These are phyloP conservation scores for Sesia apiformis DNA, from an alignment of 2,888 invertebrate species.

Conservation along the genomic window DNA sequence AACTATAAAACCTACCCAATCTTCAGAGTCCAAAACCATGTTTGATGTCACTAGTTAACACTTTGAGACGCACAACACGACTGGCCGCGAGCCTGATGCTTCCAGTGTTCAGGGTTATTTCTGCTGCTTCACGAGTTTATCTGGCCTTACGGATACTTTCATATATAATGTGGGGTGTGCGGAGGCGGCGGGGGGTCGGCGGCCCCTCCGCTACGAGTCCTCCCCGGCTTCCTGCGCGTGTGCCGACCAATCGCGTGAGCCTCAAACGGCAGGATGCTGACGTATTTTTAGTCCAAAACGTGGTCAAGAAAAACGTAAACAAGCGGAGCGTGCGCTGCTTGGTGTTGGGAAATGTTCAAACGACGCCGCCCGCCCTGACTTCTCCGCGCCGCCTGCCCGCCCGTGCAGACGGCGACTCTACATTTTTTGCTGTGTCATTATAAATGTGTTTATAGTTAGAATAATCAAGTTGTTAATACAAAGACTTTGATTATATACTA, in stretches of 20 bases:
- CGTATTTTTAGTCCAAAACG: conserved; percentile 70
- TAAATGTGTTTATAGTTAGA: no score
- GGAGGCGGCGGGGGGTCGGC: conserved; percentile 28
- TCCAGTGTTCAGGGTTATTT: conserved; percentile 73
- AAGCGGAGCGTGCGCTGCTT: conserved; percentile 44
- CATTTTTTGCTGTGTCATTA: no score
- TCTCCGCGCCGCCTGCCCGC: no score
- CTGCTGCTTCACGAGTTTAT: conserved; percentile 54
- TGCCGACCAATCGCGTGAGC: conserved; percentile 60
- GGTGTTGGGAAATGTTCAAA: conserved; percentile 16
- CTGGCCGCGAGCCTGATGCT: conserved; percentile 54
- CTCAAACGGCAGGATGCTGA: conserved; percentile 71
- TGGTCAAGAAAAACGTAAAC: conserved; percentile 70
- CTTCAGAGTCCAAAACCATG: conserved; percentile 71
- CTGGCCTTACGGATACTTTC: conserved; percentile 58
- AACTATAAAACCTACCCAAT: conserved; percentile 57
- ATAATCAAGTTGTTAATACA: no score
- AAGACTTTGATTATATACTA: no score
- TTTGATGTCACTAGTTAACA: conserved; percentile 70
- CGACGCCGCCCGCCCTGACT: conserved; percentile 18
- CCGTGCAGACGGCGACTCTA: no score
- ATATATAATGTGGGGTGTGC: conserved; percentile 36
- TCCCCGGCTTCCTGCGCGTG: conserved; percentile 55
- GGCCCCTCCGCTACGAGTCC: conserved; percentile 41
- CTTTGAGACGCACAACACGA: conserved; percentile 74